Conservation (phyloP, 2,888 invertebrate species). For the Alsophila aescularia region DNA sequence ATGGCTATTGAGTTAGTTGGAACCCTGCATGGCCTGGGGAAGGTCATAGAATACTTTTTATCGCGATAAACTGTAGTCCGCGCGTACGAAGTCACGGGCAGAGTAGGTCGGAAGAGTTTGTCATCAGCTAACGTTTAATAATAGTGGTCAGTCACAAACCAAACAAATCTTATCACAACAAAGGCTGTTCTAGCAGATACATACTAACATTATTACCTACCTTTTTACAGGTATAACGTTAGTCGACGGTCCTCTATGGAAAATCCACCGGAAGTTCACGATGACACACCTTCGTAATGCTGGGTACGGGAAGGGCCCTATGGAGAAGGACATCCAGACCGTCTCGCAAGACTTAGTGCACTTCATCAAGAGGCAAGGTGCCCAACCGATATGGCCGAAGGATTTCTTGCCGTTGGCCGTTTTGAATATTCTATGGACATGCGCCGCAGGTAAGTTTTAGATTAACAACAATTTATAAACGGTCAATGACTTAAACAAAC, state of each 20-base stretch:
- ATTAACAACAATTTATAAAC: too few relatives aligned
- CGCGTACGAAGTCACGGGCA: too few relatives aligned
- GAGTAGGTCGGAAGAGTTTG: too few relatives aligned
- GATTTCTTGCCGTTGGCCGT: slow-evolving; percentile 81
- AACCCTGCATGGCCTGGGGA: too few relatives aligned
- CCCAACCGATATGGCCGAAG: not conserved
- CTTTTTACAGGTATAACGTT: slow-evolving; percentile 80
- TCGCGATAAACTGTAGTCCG: too few relatives aligned
- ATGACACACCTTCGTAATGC: slow-evolving; percentile 81
- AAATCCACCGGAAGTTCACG: slow-evolving; percentile 83
- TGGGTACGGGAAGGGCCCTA: slow-evolving; percentile 78
- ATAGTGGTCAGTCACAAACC: too few relatives aligned
- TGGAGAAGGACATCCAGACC: slow-evolving; percentile 73
- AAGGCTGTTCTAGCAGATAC: too few relatives aligned
- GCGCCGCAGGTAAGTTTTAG: slow-evolving; percentile 40
- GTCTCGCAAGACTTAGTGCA: not conserved
- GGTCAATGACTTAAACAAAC: too few relatives aligned
- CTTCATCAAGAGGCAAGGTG: slow-evolving; percentile 2
- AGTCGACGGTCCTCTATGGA: slow-evolving; percentile 84
- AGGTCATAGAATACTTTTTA: too few relatives aligned
- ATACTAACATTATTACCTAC: not conserved
- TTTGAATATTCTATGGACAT: slow-evolving; percentile 85
- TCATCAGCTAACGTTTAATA: too few relatives aligned
- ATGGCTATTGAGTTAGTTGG: too few relatives aligned
- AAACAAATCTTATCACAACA: too few relatives aligned